These are phyloP conservation scores for Zele albiditarsus DNA, from an alignment of 2,888 invertebrate species.

Conservation along the genomic window DNA sequence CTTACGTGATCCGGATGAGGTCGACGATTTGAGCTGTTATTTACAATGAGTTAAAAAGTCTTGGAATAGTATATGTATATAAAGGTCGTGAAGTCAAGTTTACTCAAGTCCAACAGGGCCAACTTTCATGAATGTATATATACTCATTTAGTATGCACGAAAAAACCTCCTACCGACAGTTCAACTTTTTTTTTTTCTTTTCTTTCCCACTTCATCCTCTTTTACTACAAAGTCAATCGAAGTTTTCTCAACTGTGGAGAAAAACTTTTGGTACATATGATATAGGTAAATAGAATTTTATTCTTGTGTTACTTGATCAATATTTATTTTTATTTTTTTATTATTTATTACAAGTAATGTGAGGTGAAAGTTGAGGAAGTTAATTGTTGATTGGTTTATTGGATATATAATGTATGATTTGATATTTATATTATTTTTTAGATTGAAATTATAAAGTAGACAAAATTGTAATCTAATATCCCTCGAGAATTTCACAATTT, in stretches of 20 bases:
- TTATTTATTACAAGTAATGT: no score
- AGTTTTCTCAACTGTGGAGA: conserved; percentile 26
- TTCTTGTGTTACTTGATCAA: no score
- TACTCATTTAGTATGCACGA: conserved; percentile 5
- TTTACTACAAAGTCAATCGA: conserved; percentile 32
- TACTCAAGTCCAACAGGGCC: conserved; percentile 39
- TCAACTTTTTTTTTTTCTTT: background rate
- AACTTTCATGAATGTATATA: conserved; percentile 33
- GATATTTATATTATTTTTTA: no score
- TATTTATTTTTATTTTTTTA: no score
- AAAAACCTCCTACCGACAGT: conserved; percentile 4
- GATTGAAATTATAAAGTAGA: no score
- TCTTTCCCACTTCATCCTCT: background rate
- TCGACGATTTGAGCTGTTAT: conserved; percentile 42
- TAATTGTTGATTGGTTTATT: no score
- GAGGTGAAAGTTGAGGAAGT: no score
- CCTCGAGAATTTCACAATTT: no score
- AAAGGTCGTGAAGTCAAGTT: conserved; percentile 44
- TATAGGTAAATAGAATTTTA: background rate
- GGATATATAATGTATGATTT: no score
- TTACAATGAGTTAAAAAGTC: conserved; percentile 47
- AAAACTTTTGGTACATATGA: background rate
- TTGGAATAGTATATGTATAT: conserved; percentile 24
- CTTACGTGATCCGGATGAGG: conserved; percentile 41
- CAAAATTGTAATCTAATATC: no score